Conservation (phyloP, 1,140 invertebrate species). For the Gryon sp. region DNA sequence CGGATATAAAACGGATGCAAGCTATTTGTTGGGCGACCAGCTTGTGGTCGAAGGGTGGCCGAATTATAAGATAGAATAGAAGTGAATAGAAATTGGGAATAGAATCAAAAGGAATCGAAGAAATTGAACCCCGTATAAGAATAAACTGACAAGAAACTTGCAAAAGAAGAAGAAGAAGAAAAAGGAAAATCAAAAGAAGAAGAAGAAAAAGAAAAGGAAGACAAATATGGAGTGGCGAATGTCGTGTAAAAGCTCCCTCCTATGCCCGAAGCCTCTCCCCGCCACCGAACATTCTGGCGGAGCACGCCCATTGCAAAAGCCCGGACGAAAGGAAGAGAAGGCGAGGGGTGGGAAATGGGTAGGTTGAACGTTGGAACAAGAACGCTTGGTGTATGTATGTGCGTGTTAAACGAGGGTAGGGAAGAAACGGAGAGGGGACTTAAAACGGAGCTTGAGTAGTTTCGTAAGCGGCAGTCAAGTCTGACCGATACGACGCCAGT, state of each 20-base stretch:
- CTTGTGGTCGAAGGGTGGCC: no score
- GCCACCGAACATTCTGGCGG: conserved; percentile 49
- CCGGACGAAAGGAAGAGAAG: conserved; percentile 46
- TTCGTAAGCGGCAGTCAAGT: conserved; percentile 72
- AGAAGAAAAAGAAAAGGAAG: conserved; percentile 17
- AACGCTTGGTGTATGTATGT: conserved; percentile 47
- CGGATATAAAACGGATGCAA: no score
- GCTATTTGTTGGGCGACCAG: no score
- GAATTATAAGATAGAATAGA: no score
- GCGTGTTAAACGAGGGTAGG: conserved; percentile 28
- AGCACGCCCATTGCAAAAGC: conserved; percentile 72
- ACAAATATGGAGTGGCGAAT: conserved; percentile 36
- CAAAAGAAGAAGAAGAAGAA: conserved; percentile 7
- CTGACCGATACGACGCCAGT: conserved; percentile 77
- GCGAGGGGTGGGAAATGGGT: conserved; percentile 49
- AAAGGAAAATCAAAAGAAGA: conserved; percentile 16
- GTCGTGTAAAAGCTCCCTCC: conserved; percentile 52
- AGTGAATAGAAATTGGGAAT: no score
- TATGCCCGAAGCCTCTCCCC: conserved; percentile 42
- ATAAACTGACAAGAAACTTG: conserved; percentile 14
- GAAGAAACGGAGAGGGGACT: conserved; percentile 47
- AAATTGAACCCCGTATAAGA: not conserved
- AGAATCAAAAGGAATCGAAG: not conserved
- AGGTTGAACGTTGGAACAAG: conserved; percentile 57
- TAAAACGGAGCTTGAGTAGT: conserved; percentile 66